These are phyloP conservation scores for Elaeidobius kamerunicus DNA, from an alignment of 2,888 invertebrate genomes.

Conservation along the genomic window DNA sequence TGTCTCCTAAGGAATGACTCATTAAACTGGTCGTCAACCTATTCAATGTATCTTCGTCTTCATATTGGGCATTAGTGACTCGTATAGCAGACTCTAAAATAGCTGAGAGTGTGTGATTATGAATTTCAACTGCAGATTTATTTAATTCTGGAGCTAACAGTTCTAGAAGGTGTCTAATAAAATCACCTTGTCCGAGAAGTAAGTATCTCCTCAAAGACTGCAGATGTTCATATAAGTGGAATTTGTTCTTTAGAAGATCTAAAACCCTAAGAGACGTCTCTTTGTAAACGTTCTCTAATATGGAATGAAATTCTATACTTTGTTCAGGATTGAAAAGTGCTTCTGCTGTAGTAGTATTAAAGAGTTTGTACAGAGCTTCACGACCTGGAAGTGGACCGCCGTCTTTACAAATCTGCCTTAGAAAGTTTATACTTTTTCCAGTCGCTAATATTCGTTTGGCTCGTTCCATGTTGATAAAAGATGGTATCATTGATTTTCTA, in stretches of 20 bases:
- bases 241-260: constrained; percentile 81
- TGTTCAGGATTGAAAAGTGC: constrained; percentile 66
- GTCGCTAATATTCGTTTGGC: constrained; percentile 89
- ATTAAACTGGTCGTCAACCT: constrained; percentile 72
- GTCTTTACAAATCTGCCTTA: constrained; percentile 88
- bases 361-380: constrained; percentile 55
- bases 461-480: constrained; percentile 80
- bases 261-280: constrained; percentile 85
- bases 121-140: constrained; percentile 81
- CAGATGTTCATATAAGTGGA: constrained; percentile 86
- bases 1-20: constrained; percentile 59
- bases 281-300: constrained; percentile 80
- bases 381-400: constrained; percentile 63
- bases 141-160: constrained; percentile 86
- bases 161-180: constrained; percentile 90
- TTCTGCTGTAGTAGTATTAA: constrained; percentile 57
- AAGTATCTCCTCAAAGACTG: constrained; percentile 88
- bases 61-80: constrained; percentile 91
- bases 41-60: constrained; percentile 85
- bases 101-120: constrained; percentile 83
- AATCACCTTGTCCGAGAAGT: constrained; percentile 93
- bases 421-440: constrained; percentile 94
- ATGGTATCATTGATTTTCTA: constrained; percentile 85
- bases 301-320: constrained; percentile 71
- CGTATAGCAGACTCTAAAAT: constrained; percentile 83